phyloP scores from a whole-genome alignment of 2,113 vertebrate species.

The Amia ocellicauda region DNA sequence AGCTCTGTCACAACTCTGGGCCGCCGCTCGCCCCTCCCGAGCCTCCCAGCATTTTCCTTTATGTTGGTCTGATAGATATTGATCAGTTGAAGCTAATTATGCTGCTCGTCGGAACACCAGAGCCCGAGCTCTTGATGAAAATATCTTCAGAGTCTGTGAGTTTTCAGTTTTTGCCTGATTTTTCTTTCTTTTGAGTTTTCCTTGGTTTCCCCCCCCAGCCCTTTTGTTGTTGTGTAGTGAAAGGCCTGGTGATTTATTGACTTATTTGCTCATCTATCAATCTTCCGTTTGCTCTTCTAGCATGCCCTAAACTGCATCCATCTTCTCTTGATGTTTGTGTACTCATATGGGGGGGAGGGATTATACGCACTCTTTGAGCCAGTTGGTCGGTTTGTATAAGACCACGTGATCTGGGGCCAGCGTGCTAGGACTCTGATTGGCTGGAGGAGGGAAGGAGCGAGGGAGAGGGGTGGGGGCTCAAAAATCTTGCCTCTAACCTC shows the following conservation, averaged over 20 bases:
- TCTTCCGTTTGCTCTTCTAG: slow-evolving; percentile 23
- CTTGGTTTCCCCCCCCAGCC: slow-evolving; percentile 24
- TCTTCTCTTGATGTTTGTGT: neutral
- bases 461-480: too few relatives aligned
- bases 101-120: slow-evolving; percentile 93
- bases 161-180: slow-evolving; percentile 70
- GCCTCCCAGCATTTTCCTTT: slow-evolving; percentile 90
- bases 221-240: slow-evolving; percentile 27
- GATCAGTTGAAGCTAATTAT: slow-evolving; percentile 99
- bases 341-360: too few relatives aligned
- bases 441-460: too few relatives aligned
- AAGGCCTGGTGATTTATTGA: slow-evolving; percentile 8
- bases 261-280: slow-evolving; percentile 21
- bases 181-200: slow-evolving; percentile 42
- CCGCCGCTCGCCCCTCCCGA: too few relatives aligned
- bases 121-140: slow-evolving; percentile 95
- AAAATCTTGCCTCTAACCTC: too few relatives aligned
- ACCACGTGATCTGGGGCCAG: too few relatives aligned
- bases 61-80: slow-evolving; percentile 94
- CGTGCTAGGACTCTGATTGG: too few relatives aligned
- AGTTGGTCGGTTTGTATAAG: too few relatives aligned
- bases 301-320: slow-evolving; percentile 27
- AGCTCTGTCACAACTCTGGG: too few relatives aligned
- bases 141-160: slow-evolving; percentile 97
- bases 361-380: too few relatives aligned